These are phyloP conservation scores for Malacoctenus gilli DNA, from an alignment of 2,797 vertebrate species.

Conservation along the genomic window DNA sequence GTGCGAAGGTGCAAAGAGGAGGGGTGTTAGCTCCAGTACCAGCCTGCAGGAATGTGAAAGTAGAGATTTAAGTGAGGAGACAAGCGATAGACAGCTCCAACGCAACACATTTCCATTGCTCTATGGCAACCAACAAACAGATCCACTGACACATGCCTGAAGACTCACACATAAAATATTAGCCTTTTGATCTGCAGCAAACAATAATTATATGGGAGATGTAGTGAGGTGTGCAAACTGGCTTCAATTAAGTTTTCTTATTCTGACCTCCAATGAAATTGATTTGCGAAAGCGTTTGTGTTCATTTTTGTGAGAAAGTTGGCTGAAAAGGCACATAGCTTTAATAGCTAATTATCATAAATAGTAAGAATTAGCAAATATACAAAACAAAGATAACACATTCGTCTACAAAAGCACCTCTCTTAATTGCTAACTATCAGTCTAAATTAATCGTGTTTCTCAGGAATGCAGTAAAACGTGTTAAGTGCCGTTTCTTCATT, in stretches of 20 bases:
- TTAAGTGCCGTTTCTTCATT: no score
- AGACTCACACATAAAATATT: constrained; percentile 44
- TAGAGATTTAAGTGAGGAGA: constrained; percentile 71
- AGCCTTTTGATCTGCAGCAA: constrained; percentile 29
- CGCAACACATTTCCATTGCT: constrained; percentile 58
- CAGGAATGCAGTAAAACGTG: no score
- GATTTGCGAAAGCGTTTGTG: no score
- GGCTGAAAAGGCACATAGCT: no score
- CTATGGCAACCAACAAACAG: constrained; percentile 62
- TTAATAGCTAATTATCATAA: no score
- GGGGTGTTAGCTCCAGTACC: constrained; percentile 64
- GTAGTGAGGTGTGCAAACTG: constrained; percentile 12
- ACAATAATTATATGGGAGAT: constrained; percentile 43
- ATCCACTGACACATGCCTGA: constrained; percentile 35
- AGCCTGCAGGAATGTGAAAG: constrained; percentile 73
- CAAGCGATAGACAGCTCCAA: constrained; percentile 67
- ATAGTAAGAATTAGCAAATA: no score
- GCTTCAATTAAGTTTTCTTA: not conserved
- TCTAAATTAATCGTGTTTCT: no score
- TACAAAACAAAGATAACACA: no score
- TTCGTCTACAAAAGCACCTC: no score
- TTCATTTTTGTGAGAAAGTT: no score
- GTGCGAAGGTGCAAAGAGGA: constrained; percentile 64
- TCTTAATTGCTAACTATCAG: no score
- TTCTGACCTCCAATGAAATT: no score